Conservation (phyloP, 2,888 invertebrate species). For the Sympetrum striolatum region DNA sequence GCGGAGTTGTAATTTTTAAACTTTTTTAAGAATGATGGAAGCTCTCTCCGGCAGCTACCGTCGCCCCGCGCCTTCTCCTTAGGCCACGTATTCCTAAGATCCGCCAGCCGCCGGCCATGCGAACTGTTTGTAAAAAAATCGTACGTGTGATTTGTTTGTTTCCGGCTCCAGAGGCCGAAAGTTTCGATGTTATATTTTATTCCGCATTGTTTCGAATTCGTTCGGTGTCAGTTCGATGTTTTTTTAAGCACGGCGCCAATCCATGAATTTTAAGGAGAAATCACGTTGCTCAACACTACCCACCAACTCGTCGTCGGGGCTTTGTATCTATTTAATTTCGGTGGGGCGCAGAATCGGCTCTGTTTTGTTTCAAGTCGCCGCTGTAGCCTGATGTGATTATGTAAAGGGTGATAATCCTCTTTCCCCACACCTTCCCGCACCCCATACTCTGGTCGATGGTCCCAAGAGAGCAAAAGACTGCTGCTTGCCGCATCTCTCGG, state of each 20-base stretch:
- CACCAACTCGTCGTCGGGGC: not conserved
- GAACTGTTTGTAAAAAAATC: not conserved
- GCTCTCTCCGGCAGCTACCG: not conserved
- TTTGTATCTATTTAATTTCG: not conserved
- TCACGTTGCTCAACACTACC: slow-evolving; percentile 28
- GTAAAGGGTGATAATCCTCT: not conserved
- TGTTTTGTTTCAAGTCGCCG: not conserved
- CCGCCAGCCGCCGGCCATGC: not conserved
- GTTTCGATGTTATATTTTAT: not conserved
- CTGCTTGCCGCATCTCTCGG: not conserved
- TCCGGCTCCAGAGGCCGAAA: not conserved
- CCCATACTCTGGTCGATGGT: not conserved
- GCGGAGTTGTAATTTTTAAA: not conserved
- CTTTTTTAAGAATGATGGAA: not conserved
- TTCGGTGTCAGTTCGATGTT: not conserved
- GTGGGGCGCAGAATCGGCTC: not conserved
- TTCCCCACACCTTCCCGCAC: not conserved
- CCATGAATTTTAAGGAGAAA: not conserved
- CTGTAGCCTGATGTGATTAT: not conserved
- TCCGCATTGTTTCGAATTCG: not conserved
- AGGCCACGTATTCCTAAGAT: not conserved
- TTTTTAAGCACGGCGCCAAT: not conserved
- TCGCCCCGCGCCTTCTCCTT: not conserved
- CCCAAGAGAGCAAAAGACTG: not conserved
- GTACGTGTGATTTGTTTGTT: slow-evolving; percentile 18